A percentile compares a stretch with the other conserved stretches of the same genome.
Conservation (phyloP, 2,113 vertebrate genomes). For the Heterocephalus glaber region DNA sequence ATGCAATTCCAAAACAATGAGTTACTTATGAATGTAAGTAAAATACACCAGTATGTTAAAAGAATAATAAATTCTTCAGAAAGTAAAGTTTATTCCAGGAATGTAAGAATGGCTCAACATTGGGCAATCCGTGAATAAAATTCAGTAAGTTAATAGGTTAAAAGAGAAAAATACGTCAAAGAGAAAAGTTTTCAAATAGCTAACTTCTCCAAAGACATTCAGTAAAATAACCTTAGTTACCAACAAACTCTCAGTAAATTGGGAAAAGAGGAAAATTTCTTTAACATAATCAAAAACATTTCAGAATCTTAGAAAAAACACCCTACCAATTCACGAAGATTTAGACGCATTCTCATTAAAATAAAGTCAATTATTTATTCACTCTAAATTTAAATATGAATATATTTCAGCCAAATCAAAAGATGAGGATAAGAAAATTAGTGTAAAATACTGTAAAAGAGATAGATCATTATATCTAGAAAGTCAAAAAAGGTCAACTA, state of each 20-base stretch:
- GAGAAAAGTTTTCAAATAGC: neutral
- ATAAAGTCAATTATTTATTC: neutral
- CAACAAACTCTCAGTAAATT: neutral
- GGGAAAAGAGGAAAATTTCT: neutral
- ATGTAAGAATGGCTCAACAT: neutral
- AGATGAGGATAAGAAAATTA: neutral
- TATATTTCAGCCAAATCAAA: neutral
- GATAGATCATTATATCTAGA: neutral
- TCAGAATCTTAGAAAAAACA: constrained; percentile 10
- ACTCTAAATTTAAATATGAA: constrained; percentile 10
- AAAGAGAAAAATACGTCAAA: constrained; percentile 4
- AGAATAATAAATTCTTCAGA: constrained; percentile 23
- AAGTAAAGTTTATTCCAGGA: neutral
- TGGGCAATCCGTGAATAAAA: neutral
- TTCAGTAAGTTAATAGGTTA: neutral
- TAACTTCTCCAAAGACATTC: neutral
- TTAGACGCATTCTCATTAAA: constrained; percentile 9
- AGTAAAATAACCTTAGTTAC: neutral
- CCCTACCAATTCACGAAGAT: neutral
- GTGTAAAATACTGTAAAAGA: neutral
- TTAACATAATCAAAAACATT: neutral
- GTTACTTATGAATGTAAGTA: neutral
- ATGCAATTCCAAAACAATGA: neutral
- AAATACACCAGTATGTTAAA: neutral
- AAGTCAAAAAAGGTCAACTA: no score